A percentile compares a stretch with the other conserved stretches of the same genome.
Conservation (phyloP, 2,113 vertebrate species). For the Pterocles gutturalis region DNA sequence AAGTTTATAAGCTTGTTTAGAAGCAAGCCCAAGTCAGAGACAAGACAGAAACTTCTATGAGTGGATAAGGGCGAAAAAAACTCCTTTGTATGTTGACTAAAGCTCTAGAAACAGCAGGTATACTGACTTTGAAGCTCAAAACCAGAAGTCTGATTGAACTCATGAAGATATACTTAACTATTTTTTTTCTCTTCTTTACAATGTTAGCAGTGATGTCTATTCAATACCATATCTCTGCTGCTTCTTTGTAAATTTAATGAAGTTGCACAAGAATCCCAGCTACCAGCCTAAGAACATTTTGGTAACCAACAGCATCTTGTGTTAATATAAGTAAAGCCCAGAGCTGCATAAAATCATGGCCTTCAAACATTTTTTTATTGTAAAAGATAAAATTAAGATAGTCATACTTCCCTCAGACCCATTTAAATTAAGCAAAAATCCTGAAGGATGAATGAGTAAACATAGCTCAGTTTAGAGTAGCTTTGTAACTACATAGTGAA, state of each 20-base stretch:
- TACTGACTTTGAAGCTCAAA: not conserved
- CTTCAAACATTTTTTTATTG: not conserved
- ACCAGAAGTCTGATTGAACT: not conserved
- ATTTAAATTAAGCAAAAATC: slow-evolving; percentile 19
- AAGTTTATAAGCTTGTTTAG: not conserved
- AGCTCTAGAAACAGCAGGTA: not conserved
- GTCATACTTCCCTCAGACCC: not conserved
- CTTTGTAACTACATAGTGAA: not conserved
- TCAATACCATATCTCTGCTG: not conserved
- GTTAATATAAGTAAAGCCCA: not conserved
- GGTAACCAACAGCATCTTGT: not conserved
- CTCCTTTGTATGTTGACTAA: not conserved
- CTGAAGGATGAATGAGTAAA: not conserved
- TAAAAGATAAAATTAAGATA: slow-evolving; percentile 29
- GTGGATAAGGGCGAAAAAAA: not conserved
- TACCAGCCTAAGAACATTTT: not conserved
- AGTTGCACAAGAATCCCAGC: not conserved
- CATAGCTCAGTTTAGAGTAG: not conserved
- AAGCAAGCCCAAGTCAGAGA: not conserved
- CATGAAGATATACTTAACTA: not conserved
- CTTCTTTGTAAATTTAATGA: not conserved
- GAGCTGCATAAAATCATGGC: not conserved
- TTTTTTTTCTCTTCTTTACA: not conserved
- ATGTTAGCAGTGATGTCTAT: not conserved
- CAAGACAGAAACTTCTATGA: not conserved